These are phyloP conservation scores for Phragmatobia fuliginosa DNA, from an alignment of 2,888 invertebrate species.

Conservation along the genomic window DNA sequence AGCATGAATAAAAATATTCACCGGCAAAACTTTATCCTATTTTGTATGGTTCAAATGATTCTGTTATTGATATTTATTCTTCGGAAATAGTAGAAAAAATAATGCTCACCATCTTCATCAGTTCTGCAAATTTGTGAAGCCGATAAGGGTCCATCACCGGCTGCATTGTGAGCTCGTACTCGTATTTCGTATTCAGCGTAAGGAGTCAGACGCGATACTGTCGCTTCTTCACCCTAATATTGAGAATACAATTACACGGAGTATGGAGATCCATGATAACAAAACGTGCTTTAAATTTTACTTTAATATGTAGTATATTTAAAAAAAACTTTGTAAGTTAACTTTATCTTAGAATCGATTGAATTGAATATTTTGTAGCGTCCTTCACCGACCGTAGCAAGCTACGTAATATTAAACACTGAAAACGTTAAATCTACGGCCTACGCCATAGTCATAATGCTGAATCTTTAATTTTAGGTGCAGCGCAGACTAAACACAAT, in stretches of 20 bases:
- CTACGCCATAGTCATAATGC: no score
- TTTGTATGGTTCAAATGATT: neutral
- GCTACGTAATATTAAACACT: neutral
- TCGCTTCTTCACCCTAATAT: slow-evolving; percentile 89
- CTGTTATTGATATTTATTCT: neutral
- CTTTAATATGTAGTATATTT: neutral
- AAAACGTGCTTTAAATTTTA: neutral
- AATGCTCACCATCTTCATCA: slow-evolving; percentile 91
- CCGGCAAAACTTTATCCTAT: neutral
- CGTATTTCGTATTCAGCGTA: slow-evolving; percentile 95
- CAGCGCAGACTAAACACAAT: no score
- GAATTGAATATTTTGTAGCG: neutral
- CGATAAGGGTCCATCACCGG: slow-evolving; percentile 94
- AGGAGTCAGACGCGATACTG: slow-evolving; percentile 91
- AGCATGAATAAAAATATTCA: neutral
- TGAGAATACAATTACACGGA: neutral
- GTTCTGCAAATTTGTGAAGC: slow-evolving; percentile 92
- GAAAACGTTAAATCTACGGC: no score
- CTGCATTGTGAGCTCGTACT: slow-evolving; percentile 93
- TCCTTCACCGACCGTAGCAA: neutral
- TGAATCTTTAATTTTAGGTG: no score
- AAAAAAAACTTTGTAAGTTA: neutral
- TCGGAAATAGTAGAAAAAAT: neutral
- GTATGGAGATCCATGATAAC: no score
- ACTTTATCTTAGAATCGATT: neutral